Base-by-base conservation (phyloP, 2,888 invertebrate genomes). In the Aphidius colemani region DNA sequence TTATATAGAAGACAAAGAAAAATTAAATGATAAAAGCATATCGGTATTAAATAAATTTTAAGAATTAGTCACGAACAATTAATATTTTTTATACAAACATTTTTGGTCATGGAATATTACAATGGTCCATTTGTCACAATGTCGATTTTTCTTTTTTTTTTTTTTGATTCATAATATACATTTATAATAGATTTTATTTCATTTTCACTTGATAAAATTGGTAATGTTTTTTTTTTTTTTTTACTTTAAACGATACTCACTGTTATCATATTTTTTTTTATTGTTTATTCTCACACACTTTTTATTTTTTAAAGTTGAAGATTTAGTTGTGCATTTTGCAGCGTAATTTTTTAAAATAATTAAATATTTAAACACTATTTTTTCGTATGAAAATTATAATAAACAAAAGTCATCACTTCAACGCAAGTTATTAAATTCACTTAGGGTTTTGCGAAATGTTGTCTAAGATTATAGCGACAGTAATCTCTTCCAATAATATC, bases 401-500 rank as follows among this genome's bases (percentile, higher is more conserved):
- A 51, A 59, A 51, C 41, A 65, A 46, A 53, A 48, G 30, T 39
- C 39, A 59, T 61, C 56, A 40, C 44, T 58, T 41, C 49, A 53
- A 51, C 53, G 13, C 48, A 30, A 48, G 7, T 10, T 48, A 50
- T 11, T 41, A 45, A 50, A 40, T 18, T 48, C 40, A 44, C 13
- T 51, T 48, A 59, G 9, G 59, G 59, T 50, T 40, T 59, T 43
- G 53, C 56, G 5, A 61, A 46, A 45, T 57, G 61, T 67, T 76
- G 74, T 67, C 79, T 78, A 60, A 78, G 71, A 68, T 72, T 78
- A 71, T 84, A 86, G 70, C 86, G 85, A 76, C 86, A 86, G 78
- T 86, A 86, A 71, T 86, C 85, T 73, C 86, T 82, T 68, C 86
- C 86, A 79, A 85, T 84, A 73, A 86, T 85, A 76, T 86, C 86